A percentile compares a stretch with the other conserved stretches of the same genome.
These are phyloP conservation scores for Perizoma flavofasciatum DNA, from an alignment of 2,888 invertebrate genomes.

Conservation along the genomic window DNA sequence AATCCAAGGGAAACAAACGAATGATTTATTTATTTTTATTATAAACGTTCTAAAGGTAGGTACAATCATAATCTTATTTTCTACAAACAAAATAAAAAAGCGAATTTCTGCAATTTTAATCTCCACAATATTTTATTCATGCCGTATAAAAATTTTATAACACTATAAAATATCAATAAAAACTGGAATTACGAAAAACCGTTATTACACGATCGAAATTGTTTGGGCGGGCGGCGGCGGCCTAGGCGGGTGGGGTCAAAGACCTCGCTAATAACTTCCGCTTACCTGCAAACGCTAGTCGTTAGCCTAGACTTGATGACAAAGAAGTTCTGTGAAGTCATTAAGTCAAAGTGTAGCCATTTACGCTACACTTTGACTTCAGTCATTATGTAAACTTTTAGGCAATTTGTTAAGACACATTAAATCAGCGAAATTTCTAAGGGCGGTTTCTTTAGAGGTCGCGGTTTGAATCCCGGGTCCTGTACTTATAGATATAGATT, in stretches of 20 bases:
- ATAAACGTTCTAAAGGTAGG: too few relatives aligned
- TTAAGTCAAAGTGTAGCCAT: slow-evolving; percentile 34
- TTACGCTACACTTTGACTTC: background rate
- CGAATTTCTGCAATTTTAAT: slow-evolving; percentile 6
- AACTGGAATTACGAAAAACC: slow-evolving; percentile 39
- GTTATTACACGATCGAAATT: slow-evolving; percentile 49
- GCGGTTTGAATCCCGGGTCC: too few relatives aligned
- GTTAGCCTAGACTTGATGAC: slow-evolving; percentile 52
- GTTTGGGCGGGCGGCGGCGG: slow-evolving; percentile 66
- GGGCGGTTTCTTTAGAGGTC: background rate
- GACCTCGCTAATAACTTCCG: slow-evolving; percentile 80
- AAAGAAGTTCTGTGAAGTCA: slow-evolving; percentile 48
- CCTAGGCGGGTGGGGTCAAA: slow-evolving; percentile 57
- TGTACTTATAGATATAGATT: too few relatives aligned
- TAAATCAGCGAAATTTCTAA: background rate
- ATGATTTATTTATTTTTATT: too few relatives aligned
- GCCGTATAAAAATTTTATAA: slow-evolving; percentile 26
- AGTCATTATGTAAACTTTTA: background rate
- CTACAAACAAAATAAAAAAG: background rate
- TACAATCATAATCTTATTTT: too few relatives aligned
- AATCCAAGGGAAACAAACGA: too few relatives aligned
- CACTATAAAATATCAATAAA: slow-evolving; percentile 33
- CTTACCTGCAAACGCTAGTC: slow-evolving; percentile 70
- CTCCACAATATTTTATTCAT: slow-evolving; percentile 22
- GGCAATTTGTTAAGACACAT: slow-evolving; percentile 4